Evolutionary conservation across 2,113 vertebrate genomes (phyloP).

Genomic region (Lagenorhynchus albirostris): DNA sequence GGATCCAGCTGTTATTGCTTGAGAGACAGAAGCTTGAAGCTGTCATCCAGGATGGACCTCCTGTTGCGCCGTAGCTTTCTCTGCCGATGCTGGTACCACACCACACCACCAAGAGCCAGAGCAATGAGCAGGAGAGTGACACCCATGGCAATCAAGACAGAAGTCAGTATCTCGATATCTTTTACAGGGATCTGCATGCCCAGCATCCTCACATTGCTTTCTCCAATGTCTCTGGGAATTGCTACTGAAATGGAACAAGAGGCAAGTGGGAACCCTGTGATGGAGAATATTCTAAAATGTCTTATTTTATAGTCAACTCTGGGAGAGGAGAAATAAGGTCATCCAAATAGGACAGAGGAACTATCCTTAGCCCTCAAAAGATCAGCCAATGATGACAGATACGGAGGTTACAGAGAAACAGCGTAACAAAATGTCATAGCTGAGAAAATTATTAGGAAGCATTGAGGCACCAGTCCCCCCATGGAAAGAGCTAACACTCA

Average conservation of each 20-base stretch:
- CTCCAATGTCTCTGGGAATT: background rate
- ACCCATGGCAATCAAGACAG: slow-evolving; percentile 62
- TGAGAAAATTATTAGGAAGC: background rate
- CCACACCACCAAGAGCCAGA: slow-evolving; percentile 69
- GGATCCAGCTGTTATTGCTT: slow-evolving; percentile 47
- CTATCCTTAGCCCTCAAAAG: background rate
- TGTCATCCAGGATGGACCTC: slow-evolving; percentile 84
- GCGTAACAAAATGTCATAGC: background rate
- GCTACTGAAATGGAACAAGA: slow-evolving; percentile 61
- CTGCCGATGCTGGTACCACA: slow-evolving; percentile 76
- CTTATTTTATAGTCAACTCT: background rate
- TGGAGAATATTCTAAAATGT: background rate
- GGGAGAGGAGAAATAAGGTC: background rate
- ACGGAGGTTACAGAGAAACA: background rate
- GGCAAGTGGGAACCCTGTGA: background rate
- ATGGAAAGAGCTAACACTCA: background rate
- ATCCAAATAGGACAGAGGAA: background rate
- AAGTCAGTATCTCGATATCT: slow-evolving; percentile 68
- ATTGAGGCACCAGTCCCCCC: background rate
- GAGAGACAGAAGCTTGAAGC: slow-evolving; percentile 82
- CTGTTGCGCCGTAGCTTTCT: slow-evolving; percentile 79
- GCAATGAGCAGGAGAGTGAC: slow-evolving; percentile 69
- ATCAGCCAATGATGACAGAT: background rate
- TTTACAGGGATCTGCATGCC: slow-evolving; percentile 70
- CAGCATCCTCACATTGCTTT: slow-evolving; percentile 71